Conservation (phyloP, 2,797 vertebrate species). For the Molossus alvarezi region DNA sequence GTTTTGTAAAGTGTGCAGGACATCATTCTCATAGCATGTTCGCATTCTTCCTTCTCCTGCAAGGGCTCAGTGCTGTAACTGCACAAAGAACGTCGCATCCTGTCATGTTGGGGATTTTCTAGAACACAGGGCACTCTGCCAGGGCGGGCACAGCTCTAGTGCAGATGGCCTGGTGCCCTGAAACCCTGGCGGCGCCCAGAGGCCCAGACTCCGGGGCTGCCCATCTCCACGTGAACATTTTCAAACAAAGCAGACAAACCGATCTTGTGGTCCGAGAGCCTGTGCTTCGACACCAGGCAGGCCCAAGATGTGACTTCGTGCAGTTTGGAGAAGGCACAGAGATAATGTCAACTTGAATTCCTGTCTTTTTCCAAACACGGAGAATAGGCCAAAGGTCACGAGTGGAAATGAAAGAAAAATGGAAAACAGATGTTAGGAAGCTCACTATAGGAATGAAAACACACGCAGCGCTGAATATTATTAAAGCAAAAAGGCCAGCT, state of each 20-base stretch:
- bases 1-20: not conserved
- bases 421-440: conserved; percentile 90
- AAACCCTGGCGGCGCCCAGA: not conserved
- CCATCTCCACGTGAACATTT: not conserved
- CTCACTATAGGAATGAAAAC: conserved; percentile 85
- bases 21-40: not conserved
- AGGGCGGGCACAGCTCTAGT: not conserved
- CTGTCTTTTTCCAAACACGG: conserved; percentile 87
- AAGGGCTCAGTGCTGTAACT: not conserved
- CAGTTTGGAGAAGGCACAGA: conserved; percentile 84
- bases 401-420: conserved; percentile 91
- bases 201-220: not conserved
- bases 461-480: conserved; percentile 85
- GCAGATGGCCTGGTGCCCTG: conserved; percentile 1
- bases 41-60: not conserved
- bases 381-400: conserved; percentile 88
- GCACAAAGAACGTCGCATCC: not conserved
- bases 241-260: conserved; percentile 15
- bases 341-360: conserved; percentile 90
- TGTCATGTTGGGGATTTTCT: not conserved
- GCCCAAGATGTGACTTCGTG: conserved; percentile 72
- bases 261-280: conserved; percentile 74
- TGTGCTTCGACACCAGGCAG: conserved; percentile 33
- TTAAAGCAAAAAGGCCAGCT: conserved; percentile 66
- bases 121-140: conserved; percentile 46